phyloP scores from a whole-genome alignment of 2,888 invertebrate genomes.

The Zygothrica quintamaculata region DNA sequence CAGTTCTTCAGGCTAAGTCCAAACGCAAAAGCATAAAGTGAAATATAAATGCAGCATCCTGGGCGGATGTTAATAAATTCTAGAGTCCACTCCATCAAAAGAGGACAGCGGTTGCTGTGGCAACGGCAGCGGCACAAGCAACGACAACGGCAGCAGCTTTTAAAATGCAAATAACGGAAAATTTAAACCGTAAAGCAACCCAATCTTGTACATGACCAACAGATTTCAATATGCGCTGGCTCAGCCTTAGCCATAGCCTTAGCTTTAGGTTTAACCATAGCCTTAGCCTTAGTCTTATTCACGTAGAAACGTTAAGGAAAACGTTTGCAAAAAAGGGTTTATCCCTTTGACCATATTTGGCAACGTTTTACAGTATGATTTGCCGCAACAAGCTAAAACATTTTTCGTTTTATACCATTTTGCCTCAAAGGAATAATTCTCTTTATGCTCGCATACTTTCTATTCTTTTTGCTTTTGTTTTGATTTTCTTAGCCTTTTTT shows the following conservation, averaged over 20 bases:
- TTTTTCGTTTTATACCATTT: conserved; percentile 55
- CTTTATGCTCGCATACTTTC: conserved; percentile 22
- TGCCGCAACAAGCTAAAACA: conserved; percentile 60
- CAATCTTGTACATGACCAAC: conserved; percentile 16
- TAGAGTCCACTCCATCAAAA: conserved; percentile 67
- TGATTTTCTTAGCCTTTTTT: conserved; percentile 45
- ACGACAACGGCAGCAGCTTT: conserved; percentile 52
- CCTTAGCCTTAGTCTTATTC: background rate
- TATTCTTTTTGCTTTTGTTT: conserved; percentile 32
- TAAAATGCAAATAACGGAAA: conserved; percentile 74
- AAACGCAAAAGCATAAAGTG: conserved; percentile 70
- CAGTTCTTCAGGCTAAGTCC: conserved; percentile 71
- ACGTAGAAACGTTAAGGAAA: background rate
- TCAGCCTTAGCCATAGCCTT: conserved; percentile 24
- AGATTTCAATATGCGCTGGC: conserved; percentile 33
- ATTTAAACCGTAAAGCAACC: conserved; percentile 51
- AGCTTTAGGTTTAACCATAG: conserved; percentile 4
- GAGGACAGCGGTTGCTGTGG: conserved; percentile 14
- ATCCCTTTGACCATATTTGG: conserved; percentile 46
- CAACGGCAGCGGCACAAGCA: conserved; percentile 29
- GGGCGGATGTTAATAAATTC: conserved; percentile 67
- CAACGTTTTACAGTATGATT: conserved; percentile 63
- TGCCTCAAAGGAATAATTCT: conserved; percentile 73
- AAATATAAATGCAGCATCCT: conserved; percentile 67
- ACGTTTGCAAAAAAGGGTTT: conserved; percentile 73